Percentiles rank a stretch among this genome's conserved stretches.
These are phyloP conservation scores for Intellagama lesueurii DNA, from an alignment of 2,797 vertebrate species.

Conservation along the genomic window DNA sequence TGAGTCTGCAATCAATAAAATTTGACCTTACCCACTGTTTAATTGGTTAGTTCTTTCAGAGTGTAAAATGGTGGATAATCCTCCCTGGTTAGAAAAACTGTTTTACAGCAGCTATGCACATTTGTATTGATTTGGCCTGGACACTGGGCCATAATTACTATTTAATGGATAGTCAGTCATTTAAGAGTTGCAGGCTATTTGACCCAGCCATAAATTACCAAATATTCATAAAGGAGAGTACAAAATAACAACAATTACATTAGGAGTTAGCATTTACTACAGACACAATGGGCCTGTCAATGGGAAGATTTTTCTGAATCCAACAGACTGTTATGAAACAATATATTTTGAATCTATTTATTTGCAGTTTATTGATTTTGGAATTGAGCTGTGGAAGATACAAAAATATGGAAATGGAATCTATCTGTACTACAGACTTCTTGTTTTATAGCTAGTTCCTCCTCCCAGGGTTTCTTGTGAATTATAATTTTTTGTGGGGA, in stretches of 20 bases:
- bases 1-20: constrained; percentile 76
- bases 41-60: constrained; percentile 78
- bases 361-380: constrained; percentile 14
- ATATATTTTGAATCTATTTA: neutral
- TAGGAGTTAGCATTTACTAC: constrained; percentile 19
- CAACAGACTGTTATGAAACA: neutral
- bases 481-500: too few species aligned
- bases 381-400: constrained; percentile 4
- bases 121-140: constrained; percentile 72
- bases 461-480: neutral
- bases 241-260: constrained; percentile 52
- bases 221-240: constrained; percentile 24
- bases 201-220: constrained; percentile 49
- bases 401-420: neutral
- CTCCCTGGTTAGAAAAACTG: constrained; percentile 61
- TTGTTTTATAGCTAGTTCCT: neutral
- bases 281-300: neutral
- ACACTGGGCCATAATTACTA: constrained; percentile 66
- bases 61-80: constrained; percentile 74
- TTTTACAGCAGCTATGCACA: constrained; percentile 61
- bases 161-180: constrained; percentile 68
- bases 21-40: constrained; percentile 76
- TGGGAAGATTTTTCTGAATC: neutral
- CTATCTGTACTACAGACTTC: neutral
- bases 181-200: constrained; percentile 48